Percentiles rank a stretch among this genome's conserved stretches.
Conservation (phyloP, 2,113 vertebrate species). For the Phasianus colchicus region DNA sequence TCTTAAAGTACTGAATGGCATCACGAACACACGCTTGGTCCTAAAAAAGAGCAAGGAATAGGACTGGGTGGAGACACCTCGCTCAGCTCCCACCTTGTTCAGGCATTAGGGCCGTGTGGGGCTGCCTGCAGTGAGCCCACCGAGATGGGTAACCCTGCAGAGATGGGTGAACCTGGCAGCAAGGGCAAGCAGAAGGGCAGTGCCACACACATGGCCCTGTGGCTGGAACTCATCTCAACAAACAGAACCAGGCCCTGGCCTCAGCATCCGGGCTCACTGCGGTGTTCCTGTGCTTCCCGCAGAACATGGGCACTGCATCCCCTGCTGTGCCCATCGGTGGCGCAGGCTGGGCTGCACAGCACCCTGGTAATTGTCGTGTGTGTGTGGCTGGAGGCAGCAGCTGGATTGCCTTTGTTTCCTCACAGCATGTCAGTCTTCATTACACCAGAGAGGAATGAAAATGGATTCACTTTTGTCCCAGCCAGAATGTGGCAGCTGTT, state of each 20-base stretch:
- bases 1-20: slow-evolving; percentile 75
- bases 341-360: not conserved
- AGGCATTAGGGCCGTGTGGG: no score
- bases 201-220: rapidly evolving
- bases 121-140: no score
- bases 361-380: not conserved
- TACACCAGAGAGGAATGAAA: slow-evolving; percentile 48
- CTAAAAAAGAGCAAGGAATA: slow-evolving; percentile 8
- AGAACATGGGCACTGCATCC: rapidly evolving
- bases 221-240: rapidly evolving
- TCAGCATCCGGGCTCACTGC: rapidly evolving
- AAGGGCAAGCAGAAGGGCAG: rapidly evolving
- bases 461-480: slow-evolving; percentile 68
- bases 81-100: not conserved
- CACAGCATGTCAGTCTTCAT: slow-evolving; percentile 63
- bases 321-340: not conserved
- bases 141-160: no score
- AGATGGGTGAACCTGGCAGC: rapidly evolving
- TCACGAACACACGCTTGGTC: slow-evolving; percentile 50
- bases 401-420: slow-evolving; percentile 56
- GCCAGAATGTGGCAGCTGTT: slow-evolving; percentile 69
- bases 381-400: slow-evolving; percentile 11
- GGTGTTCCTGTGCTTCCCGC: rapidly evolving
- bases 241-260: not conserved
- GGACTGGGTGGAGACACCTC: not conserved